Evolutionary conservation across 2,888 invertebrate genomes (phyloP).

Genomic region (Ichneumoninae sp.): DNA sequence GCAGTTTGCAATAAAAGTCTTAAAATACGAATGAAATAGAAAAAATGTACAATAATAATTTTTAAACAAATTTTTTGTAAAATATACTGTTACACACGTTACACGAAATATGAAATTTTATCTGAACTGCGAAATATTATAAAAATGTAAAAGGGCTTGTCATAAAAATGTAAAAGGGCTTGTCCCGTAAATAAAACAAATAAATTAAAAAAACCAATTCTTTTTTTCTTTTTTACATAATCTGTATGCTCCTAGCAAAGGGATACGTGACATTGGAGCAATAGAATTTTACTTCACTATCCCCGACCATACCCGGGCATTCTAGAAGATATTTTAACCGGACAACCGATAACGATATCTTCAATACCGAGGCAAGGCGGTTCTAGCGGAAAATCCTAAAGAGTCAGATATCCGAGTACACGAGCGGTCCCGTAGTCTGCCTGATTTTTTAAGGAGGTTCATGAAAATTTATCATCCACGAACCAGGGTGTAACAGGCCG

Average conservation of each 20-base stretch:
- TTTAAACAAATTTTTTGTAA: too few species aligned
- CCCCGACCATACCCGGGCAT: conserved; percentile 34
- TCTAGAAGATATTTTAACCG: conserved; percentile 56
- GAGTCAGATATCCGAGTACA: conserved; percentile 70
- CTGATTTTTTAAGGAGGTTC: conserved; percentile 80
- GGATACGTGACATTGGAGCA: conserved; percentile 66
- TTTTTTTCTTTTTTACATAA: conserved; percentile 29
- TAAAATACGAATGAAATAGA: too few species aligned
- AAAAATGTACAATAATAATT: too few species aligned
- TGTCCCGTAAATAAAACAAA: too few species aligned
- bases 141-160: too few species aligned
- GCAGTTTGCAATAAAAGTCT: too few species aligned
- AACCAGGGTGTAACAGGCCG: conserved; percentile 82
- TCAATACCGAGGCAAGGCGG: conserved; percentile 58
- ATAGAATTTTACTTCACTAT: conserved; percentile 71
- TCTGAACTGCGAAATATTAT: too few species aligned
- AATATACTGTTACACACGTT: too few species aligned
- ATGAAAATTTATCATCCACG: conserved; percentile 73
- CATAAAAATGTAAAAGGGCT: too few species aligned
- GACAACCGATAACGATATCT: conserved; percentile 49
- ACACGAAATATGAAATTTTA: too few species aligned
- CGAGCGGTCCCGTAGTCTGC: conserved; percentile 79
- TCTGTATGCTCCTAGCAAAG: conserved; percentile 76
- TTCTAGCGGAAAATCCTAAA: conserved; percentile 69
- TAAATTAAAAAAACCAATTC: background rate